Evolutionary conservation across 2,113 vertebrate species (phyloP), one percentile per base, ranked within the genome.

Genomic region (Ptilonorhynchus violaceus): DNA sequence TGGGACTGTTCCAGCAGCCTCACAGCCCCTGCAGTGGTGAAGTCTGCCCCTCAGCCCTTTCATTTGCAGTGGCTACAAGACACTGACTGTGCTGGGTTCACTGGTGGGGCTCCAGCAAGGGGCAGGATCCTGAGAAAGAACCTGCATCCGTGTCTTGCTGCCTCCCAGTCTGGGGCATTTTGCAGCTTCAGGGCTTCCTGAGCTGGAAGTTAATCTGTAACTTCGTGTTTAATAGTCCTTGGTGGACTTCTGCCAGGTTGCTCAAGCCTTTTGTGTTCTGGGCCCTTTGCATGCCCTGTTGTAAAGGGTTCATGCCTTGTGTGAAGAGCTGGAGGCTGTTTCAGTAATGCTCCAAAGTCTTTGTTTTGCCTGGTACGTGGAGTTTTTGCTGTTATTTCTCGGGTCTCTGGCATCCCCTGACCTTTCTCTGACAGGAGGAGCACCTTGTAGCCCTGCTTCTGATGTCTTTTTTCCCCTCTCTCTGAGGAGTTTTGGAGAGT

Each of bases 231-330:
- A 74, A 37, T 67, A 35, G 50, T 14, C 42, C 80, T 53, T 33
- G 39, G 31, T 53, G 83, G 87, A 41, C 22, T 86, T 55, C 2
- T 77, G 59, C 67, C 55, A 59, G 37, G 28, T 69, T 64, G 68
- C 59, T 82, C 39, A 30, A 78, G 49, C 33, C 22, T 8, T 59
- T 50, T 47, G 23, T 27, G 30, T 52, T 52, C 27, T 1, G 6
- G 50, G 42, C 31, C 77, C 21, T 39, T 33, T 0, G 0, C 1
- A 1, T 50, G 33, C 66, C 44, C 44, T 22, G 22, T 12, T 44
- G 22, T 10, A 27, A 31, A 64, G 68, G 60, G 46, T 49, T 75
- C n/a, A 3, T 16, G 47, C 62, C 11, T 50, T 4, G 12, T 33
- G 52, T 59, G 68, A 23, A 23, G 27, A 69, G 50, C 80, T 50